Evolutionary conservation across 2,888 invertebrate species (phyloP), one percentile per base, ranked within the genome.

Genomic region (Orchesella flavescens): DNA sequence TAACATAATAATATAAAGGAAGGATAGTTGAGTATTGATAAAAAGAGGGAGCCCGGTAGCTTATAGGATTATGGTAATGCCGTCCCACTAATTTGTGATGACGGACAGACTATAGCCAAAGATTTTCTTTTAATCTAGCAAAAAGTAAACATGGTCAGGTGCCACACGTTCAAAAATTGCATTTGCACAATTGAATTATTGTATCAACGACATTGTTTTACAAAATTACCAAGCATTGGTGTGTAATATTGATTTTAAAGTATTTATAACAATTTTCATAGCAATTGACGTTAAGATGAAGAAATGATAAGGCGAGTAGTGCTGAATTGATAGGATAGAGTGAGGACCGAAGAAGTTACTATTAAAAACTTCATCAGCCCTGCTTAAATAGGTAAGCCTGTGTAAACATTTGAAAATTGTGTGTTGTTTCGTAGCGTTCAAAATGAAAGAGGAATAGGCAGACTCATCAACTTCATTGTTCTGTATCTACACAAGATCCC

Each of bases 281-380:
- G n/a, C 34, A 4, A 34, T 34, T 34, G 2, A 34, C 7, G 34
- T 7, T 34, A 34, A 34, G 7, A 34, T 34, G 2, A 4, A 2
- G 34, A 34, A 34, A 34, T 34, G 34, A 34, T 4, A 34, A 34
- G 34, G 34, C 34, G 34, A 34, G 34, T 34, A 34, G 34, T 34
- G 34, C 34, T 2, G 53, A 49, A 69, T 19, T 49, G 44, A 68
- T 13, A 34, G 0, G 44, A 68, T 13, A 34, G 0, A 21, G 53
- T 21, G 69, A 69, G 21, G 23, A 23, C 24, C 17, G 53, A 53
- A n/a, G 2, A 53, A 53, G 53, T 53, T 34, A 7, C 2, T 34
- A 53, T 19, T 49, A 74, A 61, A 23, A 61, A 49, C 74, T 63
- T 61, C 24, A 63, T 61, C 74, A 73, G 63, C 63, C 46, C 63